phyloP scores from a whole-genome alignment of 2,888 invertebrate species.

The Lithophane semibrunnea region DNA sequence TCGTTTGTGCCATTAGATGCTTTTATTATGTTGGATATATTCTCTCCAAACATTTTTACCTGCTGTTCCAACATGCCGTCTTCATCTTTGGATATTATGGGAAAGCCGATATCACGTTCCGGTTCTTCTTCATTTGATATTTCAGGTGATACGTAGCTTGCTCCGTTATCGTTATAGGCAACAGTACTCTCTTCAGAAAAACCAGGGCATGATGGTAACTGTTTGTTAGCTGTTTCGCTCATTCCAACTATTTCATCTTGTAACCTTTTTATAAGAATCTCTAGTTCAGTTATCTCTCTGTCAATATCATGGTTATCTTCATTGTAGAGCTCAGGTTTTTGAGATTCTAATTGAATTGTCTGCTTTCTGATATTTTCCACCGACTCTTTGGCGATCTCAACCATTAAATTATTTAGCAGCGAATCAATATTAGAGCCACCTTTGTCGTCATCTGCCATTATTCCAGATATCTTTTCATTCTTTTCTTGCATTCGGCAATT shows the following conservation, averaged over 20 bases:
- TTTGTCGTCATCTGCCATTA: conserved; percentile 71
- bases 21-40: conserved; percentile 29
- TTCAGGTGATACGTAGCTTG: neutral
- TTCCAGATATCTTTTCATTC: conserved; percentile 76
- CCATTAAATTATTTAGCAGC: conserved; percentile 67
- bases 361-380: conserved; percentile 66
- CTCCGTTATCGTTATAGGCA: neutral
- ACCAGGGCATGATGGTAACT: conserved; percentile 19
- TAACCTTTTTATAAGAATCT: conserved; percentile 64
- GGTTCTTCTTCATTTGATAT: neutral
- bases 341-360: conserved; percentile 55
- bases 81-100: conserved; percentile 21
- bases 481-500: conserved; percentile 72
- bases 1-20: neutral
- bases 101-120: neutral
- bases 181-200: conserved; percentile 1
- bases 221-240: conserved; percentile 61
- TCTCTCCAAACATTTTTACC: conserved; percentile 8
- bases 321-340: neutral
- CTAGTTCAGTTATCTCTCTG: conserved; percentile 73
- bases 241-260: conserved; percentile 78
- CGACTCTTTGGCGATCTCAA: conserved; percentile 59
- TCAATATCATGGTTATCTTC: conserved; percentile 69
- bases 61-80: conserved; percentile 10
- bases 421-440: conserved; percentile 60